Base-by-base conservation (phyloP, 2,797 vertebrate genomes). In the Hyperoplus lanceolatus region DNA sequence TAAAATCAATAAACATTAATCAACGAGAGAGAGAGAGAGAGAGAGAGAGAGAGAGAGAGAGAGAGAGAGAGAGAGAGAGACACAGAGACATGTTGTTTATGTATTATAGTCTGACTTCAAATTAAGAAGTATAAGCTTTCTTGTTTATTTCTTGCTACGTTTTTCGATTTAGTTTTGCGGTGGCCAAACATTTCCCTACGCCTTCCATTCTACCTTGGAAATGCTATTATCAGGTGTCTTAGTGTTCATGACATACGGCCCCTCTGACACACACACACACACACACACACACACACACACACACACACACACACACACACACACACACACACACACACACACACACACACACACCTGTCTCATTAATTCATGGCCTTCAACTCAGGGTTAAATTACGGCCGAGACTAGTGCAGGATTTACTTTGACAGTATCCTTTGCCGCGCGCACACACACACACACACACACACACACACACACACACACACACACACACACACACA, bases 281-380 rank as follows among this genome's bases (percentile, higher is more conserved):
- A 66, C 68, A 69, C 73, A 71, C 56, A 75, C 51, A n/a, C n/a
- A n/a, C 21, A 29, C 21, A 29, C 21, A 29, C 21, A 29, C 21
- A 29, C 16, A n/a, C 69, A 72, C 62, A 60, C 70, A 57, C 70
- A 45, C 51, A 53, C 51, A 18, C n/a, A 55, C 53, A 55, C 18
- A 55, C 51, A 21, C 15, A 8, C 16, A 18, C 10, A 56, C 54
- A 56, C 65, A 36, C 63, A 68, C 72, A 75, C 80, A 73, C 75
- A 65, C 73, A 70, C 59, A 43, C 77, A 77, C 70, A 67, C 70
- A 72, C 61, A 72, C 55, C 57, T 6, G 81, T 72, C 73, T 93
- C 77, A 92, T 92, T 94, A 90, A 93, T 93, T 94, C 87, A 93
- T 92, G 89, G 86, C 85, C 85, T 93, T 93, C 84, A 84, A 75